Percentiles rank a stretch among this genome's conserved stretches.
Conservation (phyloP, 2,113 vertebrate species). For the Sapajus apella region DNA sequence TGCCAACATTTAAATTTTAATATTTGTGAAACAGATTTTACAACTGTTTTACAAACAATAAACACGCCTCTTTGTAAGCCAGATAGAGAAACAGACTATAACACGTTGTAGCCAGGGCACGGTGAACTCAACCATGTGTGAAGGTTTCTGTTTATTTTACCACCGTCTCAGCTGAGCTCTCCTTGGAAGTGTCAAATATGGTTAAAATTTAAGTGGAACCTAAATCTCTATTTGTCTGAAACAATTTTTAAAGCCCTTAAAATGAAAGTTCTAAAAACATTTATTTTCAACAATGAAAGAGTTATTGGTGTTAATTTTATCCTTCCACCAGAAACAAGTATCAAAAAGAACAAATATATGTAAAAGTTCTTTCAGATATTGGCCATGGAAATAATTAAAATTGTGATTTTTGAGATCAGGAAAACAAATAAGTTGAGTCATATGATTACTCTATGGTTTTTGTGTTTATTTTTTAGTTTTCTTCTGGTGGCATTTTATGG, state of each 20-base stretch:
- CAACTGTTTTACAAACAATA: not conserved
- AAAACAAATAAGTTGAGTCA: no score
- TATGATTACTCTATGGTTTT: fast-evolving
- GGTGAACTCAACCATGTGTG: not conserved
- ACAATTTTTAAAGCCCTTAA: not conserved
- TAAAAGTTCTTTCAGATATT: not conserved
- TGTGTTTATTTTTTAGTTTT: not conserved
- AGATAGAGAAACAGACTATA: not conserved
- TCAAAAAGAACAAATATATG: not conserved
- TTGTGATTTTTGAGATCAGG: not conserved
- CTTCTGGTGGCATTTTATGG: not conserved
- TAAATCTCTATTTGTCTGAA: not conserved
- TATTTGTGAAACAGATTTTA: not conserved
- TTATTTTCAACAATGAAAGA: not conserved
- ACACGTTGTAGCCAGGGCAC: not conserved
- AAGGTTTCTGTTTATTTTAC: not conserved
- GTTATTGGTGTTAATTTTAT: not conserved
- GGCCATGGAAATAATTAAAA: not conserved
- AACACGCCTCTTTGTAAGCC: not conserved
- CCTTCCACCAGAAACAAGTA: not conserved
- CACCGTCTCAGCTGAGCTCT: not conserved
- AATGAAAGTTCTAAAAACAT: not conserved
- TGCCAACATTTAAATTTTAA: not conserved
- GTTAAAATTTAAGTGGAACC: not conserved
- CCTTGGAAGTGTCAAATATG: not conserved